phyloP scores from a whole-genome alignment of 2,888 invertebrate genomes.

The Ophioninae sp. region DNA sequence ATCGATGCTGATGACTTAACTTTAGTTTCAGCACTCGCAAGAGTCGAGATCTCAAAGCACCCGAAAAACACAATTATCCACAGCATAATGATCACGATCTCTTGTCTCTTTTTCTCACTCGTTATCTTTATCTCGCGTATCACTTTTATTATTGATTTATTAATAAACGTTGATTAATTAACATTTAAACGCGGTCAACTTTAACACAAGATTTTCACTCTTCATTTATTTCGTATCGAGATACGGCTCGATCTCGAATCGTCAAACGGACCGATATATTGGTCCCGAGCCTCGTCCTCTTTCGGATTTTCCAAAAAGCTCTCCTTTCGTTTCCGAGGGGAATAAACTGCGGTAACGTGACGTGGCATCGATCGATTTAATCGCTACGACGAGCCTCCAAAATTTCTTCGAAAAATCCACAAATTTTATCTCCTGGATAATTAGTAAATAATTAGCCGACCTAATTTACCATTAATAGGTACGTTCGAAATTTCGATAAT shows the following conservation, averaged over 20 bases:
- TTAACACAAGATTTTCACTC: constrained; percentile 67
- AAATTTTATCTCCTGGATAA: constrained; percentile 45
- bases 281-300: constrained; percentile 5
- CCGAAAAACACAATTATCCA: constrained; percentile 74
- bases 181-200: constrained; percentile 4
- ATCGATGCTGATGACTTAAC: constrained; percentile 51
- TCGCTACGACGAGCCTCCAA: constrained; percentile 33
- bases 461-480: not conserved
- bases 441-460: constrained; percentile 17
- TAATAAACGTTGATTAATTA: constrained; percentile 5
- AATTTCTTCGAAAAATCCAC: constrained; percentile 26
- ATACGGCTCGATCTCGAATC: constrained; percentile 13
- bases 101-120: constrained; percentile 7
- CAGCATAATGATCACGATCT: constrained; percentile 73
- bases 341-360: constrained; percentile 53
- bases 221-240: constrained; percentile 45
- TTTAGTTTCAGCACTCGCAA: constrained; percentile 74
- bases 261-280: constrained; percentile 34
- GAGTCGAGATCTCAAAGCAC: constrained; percentile 75
- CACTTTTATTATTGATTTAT: constrained; percentile 34
- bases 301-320: constrained; percentile 27
- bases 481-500: not conserved
- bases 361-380: constrained; percentile 59
- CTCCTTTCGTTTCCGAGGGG: constrained; percentile 54
- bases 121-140: constrained; percentile 9